These are phyloP conservation scores for Drosophila histrio DNA, from an alignment of 2,888 invertebrate genomes.

Conservation along the genomic window DNA sequence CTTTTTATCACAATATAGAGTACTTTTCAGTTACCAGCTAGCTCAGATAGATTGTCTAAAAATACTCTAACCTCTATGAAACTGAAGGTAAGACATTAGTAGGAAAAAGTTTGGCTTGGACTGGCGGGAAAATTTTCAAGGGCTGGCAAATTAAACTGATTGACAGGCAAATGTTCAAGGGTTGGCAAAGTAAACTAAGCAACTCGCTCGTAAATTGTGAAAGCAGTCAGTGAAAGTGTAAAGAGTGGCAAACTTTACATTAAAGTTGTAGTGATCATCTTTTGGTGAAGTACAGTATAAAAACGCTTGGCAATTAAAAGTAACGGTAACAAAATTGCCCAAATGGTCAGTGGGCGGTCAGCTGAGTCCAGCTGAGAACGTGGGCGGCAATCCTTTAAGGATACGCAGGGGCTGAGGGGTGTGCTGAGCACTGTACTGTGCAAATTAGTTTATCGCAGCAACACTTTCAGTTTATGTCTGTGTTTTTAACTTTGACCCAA, in stretches of 20 bases:
- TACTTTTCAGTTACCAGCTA: too few relatives aligned
- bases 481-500: conserved; percentile 39
- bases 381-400: conserved; percentile 11
- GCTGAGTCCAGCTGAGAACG: background rate
- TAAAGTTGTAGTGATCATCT: conserved; percentile 35
- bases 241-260: conserved; percentile 14
- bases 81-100: conserved; percentile 7
- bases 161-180: background rate
- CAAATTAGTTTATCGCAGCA: conserved; percentile 60
- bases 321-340: conserved; percentile 24
- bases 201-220: conserved; percentile 12
- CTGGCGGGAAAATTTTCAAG: background rate
- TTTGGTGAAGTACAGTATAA: conserved; percentile 21
- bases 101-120: conserved; percentile 10
- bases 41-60: too few relatives aligned
- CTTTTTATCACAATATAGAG: too few relatives aligned
- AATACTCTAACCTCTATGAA: too few relatives aligned
- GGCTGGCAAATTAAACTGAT: conserved; percentile 9
- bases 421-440: conserved; percentile 5
- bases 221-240: conserved; percentile 5
- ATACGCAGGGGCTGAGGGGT: background rate
- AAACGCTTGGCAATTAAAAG: conserved; percentile 47
- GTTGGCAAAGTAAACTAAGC: conserved; percentile 6
- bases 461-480: conserved; percentile 35
- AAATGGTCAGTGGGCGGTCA: conserved; percentile 17